phyloP scores from a whole-genome alignment of 1,140 invertebrate species.

The Orius laevigatus region DNA sequence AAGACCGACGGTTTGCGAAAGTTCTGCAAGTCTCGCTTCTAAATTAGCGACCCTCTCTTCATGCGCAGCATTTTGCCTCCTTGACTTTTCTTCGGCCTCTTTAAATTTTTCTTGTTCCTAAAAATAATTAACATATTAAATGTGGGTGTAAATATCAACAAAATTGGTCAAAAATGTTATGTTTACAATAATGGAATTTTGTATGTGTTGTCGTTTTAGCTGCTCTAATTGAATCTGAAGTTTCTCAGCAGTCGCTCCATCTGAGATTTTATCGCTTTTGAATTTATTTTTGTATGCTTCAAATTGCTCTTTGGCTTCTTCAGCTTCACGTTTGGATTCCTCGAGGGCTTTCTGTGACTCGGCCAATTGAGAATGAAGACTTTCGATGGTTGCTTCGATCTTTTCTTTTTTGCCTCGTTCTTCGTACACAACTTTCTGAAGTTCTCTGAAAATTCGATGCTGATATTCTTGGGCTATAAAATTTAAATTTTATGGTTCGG shows the following conservation, averaged over 20 bases:
- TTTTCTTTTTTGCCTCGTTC: constrained; percentile 43
- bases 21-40: constrained; percentile 59
- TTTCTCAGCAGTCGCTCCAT: constrained; percentile 41
- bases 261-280: constrained; percentile 40
- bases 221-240: constrained; percentile 53
- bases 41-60: constrained; percentile 60
- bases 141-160: background rate
- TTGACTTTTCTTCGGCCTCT: constrained; percentile 47
- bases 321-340: constrained; percentile 35
- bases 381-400: constrained; percentile 38
- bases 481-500: background rate
- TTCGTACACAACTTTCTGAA: constrained; percentile 43
- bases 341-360: constrained; percentile 26
- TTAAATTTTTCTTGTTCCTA: constrained; percentile 47
- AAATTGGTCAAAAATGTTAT: background rate
- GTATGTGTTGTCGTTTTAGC: constrained; percentile 50
- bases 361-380: constrained; percentile 27
- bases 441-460: constrained; percentile 29
- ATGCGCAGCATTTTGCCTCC: constrained; percentile 43
- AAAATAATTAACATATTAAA: constrained; percentile 11
- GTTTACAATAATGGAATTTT: too few species aligned
- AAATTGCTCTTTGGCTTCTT: constrained; percentile 42
- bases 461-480: constrained; percentile 7
- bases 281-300: constrained; percentile 44
- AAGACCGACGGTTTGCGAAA: constrained; percentile 59